Evolutionary conservation across 2,113 vertebrate species (phyloP), one percentile per base, ranked within the genome.

Genomic region (Phylloscopus trochilus): DNA sequence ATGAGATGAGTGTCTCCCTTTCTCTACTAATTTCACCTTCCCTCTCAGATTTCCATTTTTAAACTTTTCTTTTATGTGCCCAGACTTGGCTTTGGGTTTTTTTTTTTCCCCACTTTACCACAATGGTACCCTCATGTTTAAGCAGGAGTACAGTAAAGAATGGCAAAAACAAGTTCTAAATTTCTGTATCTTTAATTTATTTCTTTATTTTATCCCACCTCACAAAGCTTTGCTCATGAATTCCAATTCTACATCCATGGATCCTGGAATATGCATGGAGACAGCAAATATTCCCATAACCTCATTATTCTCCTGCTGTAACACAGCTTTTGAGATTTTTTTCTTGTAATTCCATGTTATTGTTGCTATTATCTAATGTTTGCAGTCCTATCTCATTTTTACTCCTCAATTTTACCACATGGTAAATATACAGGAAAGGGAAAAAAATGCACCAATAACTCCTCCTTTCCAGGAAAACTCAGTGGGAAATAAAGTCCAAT

Each of bases 1-100:
- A 10, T 2, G 3, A 86, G 22, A 23, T 0, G 0, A 64, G 2
- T 17, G 24, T 20, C 47, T n/a, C 30, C 26, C 6, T 43, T 31
- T 33, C 18, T 24, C 3, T 14, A 4, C 46, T 47, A 10, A 35
- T 63, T 49, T 28, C 41, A 74, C 18, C 28, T 3, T 3, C 22
- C n/a, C 26, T 43, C 23, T 27, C 14, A 7, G 2, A 59, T 77
- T 37, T 59, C 3, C 23, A 5, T 20, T 58, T 67, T 67, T 10
- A 0, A 28, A 11, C 35, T 66, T 68, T 51, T 44, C 26, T 52
- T 76, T 23, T 11, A 20, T 39, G 23, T 18, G 27, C 47, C 76
- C 47, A 41, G 26, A 53, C 10, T 51, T 73, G 2, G 11, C 10
- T 76, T 47, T 76, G 20, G 28, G 59, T 39, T 39, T 39, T 39